A percentile compares a stretch with the other conserved stretches of the same genome.
These are phyloP conservation scores for Clanis bilineata DNA, from an alignment of 2,888 invertebrate genomes.

Conservation along the genomic window DNA sequence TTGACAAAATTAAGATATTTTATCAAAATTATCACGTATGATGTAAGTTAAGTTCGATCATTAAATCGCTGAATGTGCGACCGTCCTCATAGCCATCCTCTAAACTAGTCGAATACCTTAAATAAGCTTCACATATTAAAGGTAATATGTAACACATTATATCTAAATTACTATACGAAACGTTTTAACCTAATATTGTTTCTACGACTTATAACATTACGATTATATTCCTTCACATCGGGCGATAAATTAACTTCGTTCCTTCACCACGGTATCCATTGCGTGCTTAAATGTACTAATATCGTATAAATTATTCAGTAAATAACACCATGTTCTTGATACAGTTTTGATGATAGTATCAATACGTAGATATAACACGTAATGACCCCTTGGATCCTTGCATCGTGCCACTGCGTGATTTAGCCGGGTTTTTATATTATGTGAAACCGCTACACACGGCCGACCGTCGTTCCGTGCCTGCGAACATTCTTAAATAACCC, in stretches of 20 bases:
- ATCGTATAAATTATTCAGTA: conserved; percentile 67
- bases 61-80: conserved; percentile 74
- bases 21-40: conserved; percentile 62
- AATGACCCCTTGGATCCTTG: conserved; percentile 54
- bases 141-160: conserved; percentile 52
- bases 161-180: conserved; percentile 23
- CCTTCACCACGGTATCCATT: conserved; percentile 50
- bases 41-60: conserved; percentile 65
- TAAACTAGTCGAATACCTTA: conserved; percentile 72
- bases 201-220: neutral
- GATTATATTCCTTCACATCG: conserved; percentile 7
- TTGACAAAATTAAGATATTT: conserved; percentile 71
- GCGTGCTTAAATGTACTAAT: conserved; percentile 73
- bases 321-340: conserved; percentile 68
- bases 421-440: conserved; percentile 53
- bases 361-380: conserved; percentile 56
- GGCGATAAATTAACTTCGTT: conserved; percentile 9
- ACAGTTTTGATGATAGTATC: conserved; percentile 62
- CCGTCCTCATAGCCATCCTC: conserved; percentile 82
- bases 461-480: conserved; percentile 67
- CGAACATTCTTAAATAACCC: conserved; percentile 67
- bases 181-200: neutral
- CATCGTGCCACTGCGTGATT: conserved; percentile 68
- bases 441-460: conserved; percentile 57
- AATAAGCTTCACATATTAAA: conserved; percentile 66